Evolutionary conservation across 1,140 invertebrate species (phyloP).

Genomic region (Phortica variegata): DNA sequence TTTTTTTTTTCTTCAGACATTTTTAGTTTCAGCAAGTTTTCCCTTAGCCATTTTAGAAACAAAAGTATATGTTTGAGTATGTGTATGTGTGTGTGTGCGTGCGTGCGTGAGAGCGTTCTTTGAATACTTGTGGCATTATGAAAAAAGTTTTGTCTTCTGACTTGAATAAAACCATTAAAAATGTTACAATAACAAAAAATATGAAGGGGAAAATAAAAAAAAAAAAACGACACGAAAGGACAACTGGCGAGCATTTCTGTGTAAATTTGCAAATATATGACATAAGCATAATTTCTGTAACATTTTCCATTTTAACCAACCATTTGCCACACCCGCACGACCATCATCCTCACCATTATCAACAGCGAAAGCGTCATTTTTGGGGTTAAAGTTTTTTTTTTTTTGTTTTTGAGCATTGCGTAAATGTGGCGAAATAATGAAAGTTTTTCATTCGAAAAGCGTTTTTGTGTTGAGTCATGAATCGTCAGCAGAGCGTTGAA

Average conservation of each 20-base stretch:
- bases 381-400: constrained; percentile 9
- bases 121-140: neutral
- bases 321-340: constrained; percentile 6
- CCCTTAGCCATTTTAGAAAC: no score
- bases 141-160: neutral
- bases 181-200: constrained; percentile 40
- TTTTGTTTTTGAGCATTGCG: neutral
- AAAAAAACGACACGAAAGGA: no score
- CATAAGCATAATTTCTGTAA: constrained; percentile 41
- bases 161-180: constrained; percentile 6
- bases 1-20: constrained; percentile 17
- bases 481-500: no score
- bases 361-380: no score
- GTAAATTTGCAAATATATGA: constrained; percentile 45
- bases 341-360: no score
- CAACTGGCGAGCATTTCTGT: no score
- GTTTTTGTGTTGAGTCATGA: no score
- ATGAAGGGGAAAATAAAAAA: no score
- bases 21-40: no score
- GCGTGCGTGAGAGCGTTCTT: constrained; percentile 9
- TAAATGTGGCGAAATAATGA: no score
- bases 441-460: no score
- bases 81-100: constrained; percentile 9
- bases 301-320: neutral
- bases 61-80: constrained; percentile 38